Percentiles rank a stretch among this genome's conserved stretches.
Conservation (phyloP, 2,888 invertebrate genomes). For the Himalopsyche tibetana region DNA sequence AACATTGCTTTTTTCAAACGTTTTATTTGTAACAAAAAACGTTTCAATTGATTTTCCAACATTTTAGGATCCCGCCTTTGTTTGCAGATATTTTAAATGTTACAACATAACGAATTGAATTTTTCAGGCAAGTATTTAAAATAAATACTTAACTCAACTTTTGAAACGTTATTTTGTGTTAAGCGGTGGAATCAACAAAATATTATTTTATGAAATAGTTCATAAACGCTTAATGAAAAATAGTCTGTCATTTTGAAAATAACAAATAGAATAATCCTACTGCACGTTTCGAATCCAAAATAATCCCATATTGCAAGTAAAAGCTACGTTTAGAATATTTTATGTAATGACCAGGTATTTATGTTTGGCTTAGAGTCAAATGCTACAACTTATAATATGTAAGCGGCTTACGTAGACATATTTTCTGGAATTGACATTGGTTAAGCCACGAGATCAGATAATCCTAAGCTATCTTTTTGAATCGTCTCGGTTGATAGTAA, state of each 20-base stretch:
- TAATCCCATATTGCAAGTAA: neutral
- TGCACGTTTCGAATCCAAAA: neutral
- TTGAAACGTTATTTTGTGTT: too few species aligned
- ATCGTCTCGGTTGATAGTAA: conserved; percentile 28
- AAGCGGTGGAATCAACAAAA: too few species aligned
- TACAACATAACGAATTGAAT: too few species aligned
- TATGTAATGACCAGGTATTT: neutral
- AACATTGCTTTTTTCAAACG: too few species aligned
- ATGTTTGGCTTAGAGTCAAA: neutral
- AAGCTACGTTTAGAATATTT: neutral
- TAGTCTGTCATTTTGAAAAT: neutral
- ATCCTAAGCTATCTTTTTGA: neutral
- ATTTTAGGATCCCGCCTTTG: too few species aligned
- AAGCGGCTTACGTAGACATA: conserved; percentile 35
- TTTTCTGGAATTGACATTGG: conserved; percentile 39
- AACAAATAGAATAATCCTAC: neutral
- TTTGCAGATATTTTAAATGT: too few species aligned
- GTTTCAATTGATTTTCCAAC: too few species aligned
- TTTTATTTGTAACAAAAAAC: too few species aligned
- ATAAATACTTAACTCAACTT: too few species aligned
- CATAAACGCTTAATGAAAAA: neutral
- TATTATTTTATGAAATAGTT: too few species aligned
- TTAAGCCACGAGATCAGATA: conserved; percentile 24
- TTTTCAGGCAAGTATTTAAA: too few species aligned
- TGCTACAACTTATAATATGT: neutral